phyloP scores from a whole-genome alignment of 2,888 invertebrate genomes.

The Tachina grossa region DNA sequence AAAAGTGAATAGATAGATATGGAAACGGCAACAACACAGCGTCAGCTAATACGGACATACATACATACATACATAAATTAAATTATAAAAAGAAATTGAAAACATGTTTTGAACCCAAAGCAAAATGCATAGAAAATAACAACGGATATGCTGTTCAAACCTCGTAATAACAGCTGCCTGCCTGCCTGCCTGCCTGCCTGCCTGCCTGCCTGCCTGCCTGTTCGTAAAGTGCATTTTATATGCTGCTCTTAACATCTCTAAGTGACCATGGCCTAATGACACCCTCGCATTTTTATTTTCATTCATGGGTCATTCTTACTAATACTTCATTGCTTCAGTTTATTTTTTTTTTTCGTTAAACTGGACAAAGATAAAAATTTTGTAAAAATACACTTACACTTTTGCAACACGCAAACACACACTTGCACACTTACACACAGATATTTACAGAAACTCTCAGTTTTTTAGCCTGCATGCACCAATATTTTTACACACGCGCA shows the following conservation, averaged over 20 bases:
- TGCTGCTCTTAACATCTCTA: conserved; percentile 37
- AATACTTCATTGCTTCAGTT: background rate
- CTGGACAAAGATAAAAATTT: conserved; percentile 31
- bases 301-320: conserved; percentile 7
- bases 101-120: conserved; percentile 54
- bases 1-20: conserved; percentile 5
- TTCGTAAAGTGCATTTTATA: conserved; percentile 57
- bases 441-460: background rate
- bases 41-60: background rate
- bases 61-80: conserved; percentile 9
- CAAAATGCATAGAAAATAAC: conserved; percentile 14
- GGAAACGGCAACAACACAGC: conserved; percentile 22
- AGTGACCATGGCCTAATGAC: conserved; percentile 66
- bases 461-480: background rate
- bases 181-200: conserved; percentile 19
- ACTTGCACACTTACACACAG: background rate
- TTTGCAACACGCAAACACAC: background rate
- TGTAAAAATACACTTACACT: conserved; percentile 12
- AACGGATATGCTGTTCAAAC: conserved; percentile 29
- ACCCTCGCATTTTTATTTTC: conserved; percentile 58
- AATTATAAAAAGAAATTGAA: conserved; percentile 50
- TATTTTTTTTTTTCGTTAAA: conserved; percentile 25
- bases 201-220: conserved; percentile 19
- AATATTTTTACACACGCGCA: background rate
- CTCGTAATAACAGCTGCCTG: conserved; percentile 59